Evolutionary conservation across 2,113 vertebrate species (phyloP).

Genomic region (Tragelaphus strepsiceros): DNA sequence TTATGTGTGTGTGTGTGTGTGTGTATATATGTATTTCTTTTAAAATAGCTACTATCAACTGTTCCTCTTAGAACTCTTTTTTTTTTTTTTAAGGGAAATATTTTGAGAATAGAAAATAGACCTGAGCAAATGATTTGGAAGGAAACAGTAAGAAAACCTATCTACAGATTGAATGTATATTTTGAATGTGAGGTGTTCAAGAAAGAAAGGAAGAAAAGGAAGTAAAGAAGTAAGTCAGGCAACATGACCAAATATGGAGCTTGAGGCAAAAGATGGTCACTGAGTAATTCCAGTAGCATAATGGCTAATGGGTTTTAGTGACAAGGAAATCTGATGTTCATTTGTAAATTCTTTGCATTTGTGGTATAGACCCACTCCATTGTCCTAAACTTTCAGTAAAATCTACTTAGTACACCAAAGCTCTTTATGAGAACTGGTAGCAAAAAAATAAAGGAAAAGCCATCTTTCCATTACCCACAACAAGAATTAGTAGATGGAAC

Average conservation of each 20-base stretch:
- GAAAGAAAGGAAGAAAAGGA: neutral
- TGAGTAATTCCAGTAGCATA: neutral
- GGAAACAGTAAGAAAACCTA: neutral
- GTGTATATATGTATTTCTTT: neutral
- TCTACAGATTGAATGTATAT: neutral
- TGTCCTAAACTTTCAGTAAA: neutral
- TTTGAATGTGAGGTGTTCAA: neutral
- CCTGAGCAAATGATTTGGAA: neutral
- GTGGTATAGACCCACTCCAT: neutral
- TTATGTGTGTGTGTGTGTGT: neutral
- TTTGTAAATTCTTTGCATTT: neutral
- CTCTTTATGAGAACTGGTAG: neutral
- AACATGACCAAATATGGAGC: neutral
- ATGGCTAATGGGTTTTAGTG: neutral
- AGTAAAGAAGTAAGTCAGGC: neutral
- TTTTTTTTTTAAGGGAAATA: neutral
- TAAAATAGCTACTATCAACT: neutral
- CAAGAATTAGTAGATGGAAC: neutral
- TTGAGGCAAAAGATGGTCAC: neutral
- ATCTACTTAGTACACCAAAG: neutral
- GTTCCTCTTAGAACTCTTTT: neutral
- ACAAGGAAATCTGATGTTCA: too few relatives aligned
- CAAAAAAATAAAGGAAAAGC: neutral
- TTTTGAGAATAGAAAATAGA: neutral
- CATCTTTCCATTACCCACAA: neutral